Conservation (phyloP, 2,888 invertebrate species). For the Microctonus brassicae region DNA sequence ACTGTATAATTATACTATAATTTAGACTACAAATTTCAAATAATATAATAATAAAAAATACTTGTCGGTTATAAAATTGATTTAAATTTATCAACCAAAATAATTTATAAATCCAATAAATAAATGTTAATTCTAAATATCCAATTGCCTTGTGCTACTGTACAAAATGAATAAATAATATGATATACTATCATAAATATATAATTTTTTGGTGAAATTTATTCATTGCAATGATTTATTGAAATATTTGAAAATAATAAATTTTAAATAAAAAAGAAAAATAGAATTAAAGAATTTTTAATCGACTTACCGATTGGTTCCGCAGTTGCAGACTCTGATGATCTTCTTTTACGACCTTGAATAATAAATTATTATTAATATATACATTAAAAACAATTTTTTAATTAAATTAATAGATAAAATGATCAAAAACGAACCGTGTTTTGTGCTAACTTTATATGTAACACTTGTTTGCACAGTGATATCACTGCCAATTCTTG, state of each 20-base stretch:
- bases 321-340: conserved; percentile 49
- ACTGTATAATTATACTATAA: background rate
- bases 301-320: conserved; percentile 53
- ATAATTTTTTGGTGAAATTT: no score
- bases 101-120: background rate
- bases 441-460: conserved; percentile 79
- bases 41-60: no score
- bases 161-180: background rate
- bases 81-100: background rate
- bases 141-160: background rate
- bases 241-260: background rate
- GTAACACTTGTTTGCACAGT: conserved; percentile 86
- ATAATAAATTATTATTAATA: conserved; percentile 33
- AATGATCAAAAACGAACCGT: conserved; percentile 65
- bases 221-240: no score
- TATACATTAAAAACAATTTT: background rate
- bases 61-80: background rate
- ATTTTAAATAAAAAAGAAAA: no score
- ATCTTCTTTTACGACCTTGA: conserved; percentile 63
- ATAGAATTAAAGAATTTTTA: conserved; percentile 1
- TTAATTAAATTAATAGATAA: background rate
- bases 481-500: conserved; percentile 71
- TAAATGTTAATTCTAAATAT: background rate
- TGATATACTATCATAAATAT: background rate
- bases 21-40: no score